Evolutionary conservation across 2,797 vertebrate species (phyloP).

Genomic region (Leptatherina wallacei): DNA sequence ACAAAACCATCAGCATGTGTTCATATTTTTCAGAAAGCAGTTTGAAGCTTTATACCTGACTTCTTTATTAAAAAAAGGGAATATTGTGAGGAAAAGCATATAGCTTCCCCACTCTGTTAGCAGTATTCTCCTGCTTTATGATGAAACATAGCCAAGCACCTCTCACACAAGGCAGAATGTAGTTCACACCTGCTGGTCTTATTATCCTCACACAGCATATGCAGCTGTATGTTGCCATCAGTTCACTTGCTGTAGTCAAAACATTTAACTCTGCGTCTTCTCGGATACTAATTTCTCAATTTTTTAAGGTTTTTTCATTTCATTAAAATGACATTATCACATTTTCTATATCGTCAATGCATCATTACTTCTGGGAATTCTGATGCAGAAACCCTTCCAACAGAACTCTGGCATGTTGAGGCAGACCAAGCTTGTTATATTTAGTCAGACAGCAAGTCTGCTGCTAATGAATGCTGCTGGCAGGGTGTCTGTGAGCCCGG

Average conservation of each 20-base stretch:
- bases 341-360: constrained; percentile 40
- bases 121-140: constrained; percentile 42
- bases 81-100: constrained; percentile 51
- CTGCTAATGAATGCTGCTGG: constrained; percentile 84
- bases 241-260: constrained; percentile 6
- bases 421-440: constrained; percentile 80
- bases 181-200: constrained; percentile 12
- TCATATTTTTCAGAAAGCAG: not conserved
- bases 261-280: constrained; percentile 1
- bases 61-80: constrained; percentile 38
- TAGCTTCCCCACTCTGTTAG: constrained; percentile 48
- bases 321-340: constrained; percentile 39
- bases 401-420: constrained; percentile 72
- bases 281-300: not conserved
- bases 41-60: not conserved
- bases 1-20: constrained; percentile 10
- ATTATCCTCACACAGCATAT: constrained; percentile 20
- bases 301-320: constrained; percentile 16
- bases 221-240: constrained; percentile 8
- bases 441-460: constrained; percentile 79
- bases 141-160: constrained; percentile 24
- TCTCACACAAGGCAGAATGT: constrained; percentile 39
- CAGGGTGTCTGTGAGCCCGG: constrained; percentile 78
- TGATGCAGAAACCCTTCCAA: constrained; percentile 61
- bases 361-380: constrained; percentile 51